phyloP scores from a whole-genome alignment of 2,888 invertebrate genomes.

The Campopleginae sp. region DNA sequence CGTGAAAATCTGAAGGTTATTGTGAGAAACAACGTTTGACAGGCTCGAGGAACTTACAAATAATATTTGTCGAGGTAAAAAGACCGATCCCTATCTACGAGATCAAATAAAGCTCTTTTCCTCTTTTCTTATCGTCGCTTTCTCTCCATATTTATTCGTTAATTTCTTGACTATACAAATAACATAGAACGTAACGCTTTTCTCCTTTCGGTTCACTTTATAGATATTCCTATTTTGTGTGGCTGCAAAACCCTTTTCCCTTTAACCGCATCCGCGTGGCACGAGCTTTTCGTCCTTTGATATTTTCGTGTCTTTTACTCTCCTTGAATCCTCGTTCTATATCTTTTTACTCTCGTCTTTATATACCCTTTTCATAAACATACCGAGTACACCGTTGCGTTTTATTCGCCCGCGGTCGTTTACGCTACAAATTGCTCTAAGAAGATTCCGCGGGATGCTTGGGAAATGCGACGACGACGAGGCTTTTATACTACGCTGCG shows the following conservation, averaged over 20 bases:
- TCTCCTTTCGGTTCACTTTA: neutral
- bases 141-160: constrained; percentile 34
- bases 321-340: constrained; percentile 35
- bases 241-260: constrained; percentile 24
- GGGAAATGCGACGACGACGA: neutral
- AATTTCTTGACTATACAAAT: constrained; percentile 31
- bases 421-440: constrained; percentile 78
- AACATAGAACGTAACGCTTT: constrained; percentile 23
- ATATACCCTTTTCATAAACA: constrained; percentile 73
- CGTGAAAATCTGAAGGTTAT: constrained; percentile 1
- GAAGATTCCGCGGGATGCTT: constrained; percentile 72
- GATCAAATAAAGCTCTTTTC: constrained; percentile 55
- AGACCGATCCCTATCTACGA: neutral
- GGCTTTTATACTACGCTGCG: neutral
- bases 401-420: constrained; percentile 74
- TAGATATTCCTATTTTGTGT: constrained; percentile 25
- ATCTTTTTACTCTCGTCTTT: constrained; percentile 53
- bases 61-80: constrained; percentile 36
- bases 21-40: constrained; percentile 20
- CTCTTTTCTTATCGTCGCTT: constrained; percentile 32
- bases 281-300: constrained; percentile 16
- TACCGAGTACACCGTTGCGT: constrained; percentile 51
- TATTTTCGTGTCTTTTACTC: constrained; percentile 25
- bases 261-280: constrained; percentile 11
- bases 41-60: neutral